A percentile compares a stretch with the other conserved stretches of the same genome.
Evolutionary conservation across 2,888 invertebrate species (phyloP).

Genomic region (Sthenelais limicola): DNA sequence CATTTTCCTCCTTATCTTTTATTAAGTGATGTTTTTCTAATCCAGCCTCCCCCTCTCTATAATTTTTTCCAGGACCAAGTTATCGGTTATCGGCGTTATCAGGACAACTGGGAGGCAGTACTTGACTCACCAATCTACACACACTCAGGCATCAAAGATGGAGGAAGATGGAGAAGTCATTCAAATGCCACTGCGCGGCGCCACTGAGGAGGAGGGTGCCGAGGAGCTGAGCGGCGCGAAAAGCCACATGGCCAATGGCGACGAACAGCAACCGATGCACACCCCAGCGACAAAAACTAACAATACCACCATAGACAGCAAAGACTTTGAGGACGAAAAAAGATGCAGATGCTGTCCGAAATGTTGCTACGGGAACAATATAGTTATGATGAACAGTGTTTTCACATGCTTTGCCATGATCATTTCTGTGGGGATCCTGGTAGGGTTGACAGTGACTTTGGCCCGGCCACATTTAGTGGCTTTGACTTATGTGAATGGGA

Average conservation of each 20-base stretch:
- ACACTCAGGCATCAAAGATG: background rate
- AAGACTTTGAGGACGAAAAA: background rate
- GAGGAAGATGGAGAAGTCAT: constrained; percentile 20
- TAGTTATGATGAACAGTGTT: constrained; percentile 32
- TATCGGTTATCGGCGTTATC: no score
- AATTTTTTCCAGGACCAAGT: no score
- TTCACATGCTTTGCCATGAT: constrained; percentile 28
- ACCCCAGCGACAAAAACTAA: no score
- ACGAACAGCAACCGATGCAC: constrained; percentile 7
- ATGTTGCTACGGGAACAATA: constrained; percentile 17
- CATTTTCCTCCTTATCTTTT: no score
- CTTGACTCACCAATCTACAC: no score
- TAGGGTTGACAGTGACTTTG: constrained; percentile 16
- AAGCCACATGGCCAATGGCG: background rate
- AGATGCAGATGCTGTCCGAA: constrained; percentile 16
- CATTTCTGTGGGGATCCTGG: constrained; percentile 20
- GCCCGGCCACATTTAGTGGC: constrained; percentile 18
- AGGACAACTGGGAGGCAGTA: no score
- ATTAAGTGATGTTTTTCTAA: no score
- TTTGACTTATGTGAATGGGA: constrained; percentile 5
- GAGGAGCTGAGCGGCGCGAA: background rate
- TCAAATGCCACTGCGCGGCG: constrained; percentile 22
- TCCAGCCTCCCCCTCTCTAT: no score
- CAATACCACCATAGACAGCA: no score
- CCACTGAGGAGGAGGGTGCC: background rate